Base-by-base conservation (phyloP, 2,888 invertebrate genomes). In the Plemyria rubiginata region DNA sequence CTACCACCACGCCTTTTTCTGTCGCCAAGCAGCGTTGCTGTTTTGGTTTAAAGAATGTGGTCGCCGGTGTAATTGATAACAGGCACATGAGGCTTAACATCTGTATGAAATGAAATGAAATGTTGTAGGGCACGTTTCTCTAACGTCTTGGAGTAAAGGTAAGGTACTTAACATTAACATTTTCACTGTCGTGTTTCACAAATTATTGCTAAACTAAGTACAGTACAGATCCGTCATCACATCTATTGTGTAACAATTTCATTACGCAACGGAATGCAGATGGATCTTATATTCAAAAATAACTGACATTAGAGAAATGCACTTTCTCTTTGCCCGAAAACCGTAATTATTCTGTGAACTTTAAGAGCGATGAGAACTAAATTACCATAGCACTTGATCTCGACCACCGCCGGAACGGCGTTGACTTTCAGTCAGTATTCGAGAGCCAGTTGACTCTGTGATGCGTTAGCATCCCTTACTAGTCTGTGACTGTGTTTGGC, bases 261-360 rank as follows among this genome's bases (percentile, higher is more conserved):
- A 45, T 45, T 45, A 43, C 59, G 53, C 65, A 61, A 65, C 59
- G 55, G 51, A 66, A 71, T 66, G 62, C 63, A 67, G 68, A 68
- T 62, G 66, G 68, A 69, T 74, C 70, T 65, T 72, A 71, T 72
- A 74, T 75, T 73, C 69, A 61, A 68, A 76, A 81, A 80, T 75
- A 68, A 71, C 80, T 69, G 74, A 66, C 80, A 82, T 82, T 81
- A 81, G 68, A 70, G 60, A 64, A 62, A 68, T 68, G 58, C 56
- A 82, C 86, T 86, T 86, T 87, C 86, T 77, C 86, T 68, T 70
- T 66, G 70, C 61, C 70, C 72, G 62, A 78, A 81, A 79, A 82
- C 79, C 76, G 78, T 86, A 82, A 86, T 86, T 83, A 84, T 73
- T 71, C 32, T 32, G 63, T 72, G 70, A 72, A 68, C 72, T 72